Conservation (phyloP, 1,140 invertebrate genomes). For the Pseudomyrmex flavicornis region DNA sequence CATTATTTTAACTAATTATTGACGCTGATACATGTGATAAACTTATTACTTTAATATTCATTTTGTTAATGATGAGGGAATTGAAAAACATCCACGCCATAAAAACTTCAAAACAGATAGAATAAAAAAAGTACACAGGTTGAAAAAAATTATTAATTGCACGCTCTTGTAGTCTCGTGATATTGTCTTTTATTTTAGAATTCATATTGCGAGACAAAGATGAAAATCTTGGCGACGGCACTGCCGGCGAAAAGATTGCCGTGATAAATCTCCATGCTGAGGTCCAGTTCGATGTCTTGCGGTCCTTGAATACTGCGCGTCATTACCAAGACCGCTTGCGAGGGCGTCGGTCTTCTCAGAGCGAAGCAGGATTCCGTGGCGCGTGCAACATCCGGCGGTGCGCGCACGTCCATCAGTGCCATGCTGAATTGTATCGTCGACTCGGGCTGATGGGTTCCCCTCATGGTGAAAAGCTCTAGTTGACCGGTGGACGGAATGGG, state of each 20-base stretch:
- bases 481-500: constrained; percentile 89
- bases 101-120: background rate
- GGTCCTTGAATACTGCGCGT: constrained; percentile 91
- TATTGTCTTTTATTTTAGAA: constrained; percentile 85
- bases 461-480: constrained; percentile 94
- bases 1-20: background rate
- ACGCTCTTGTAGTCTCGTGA: too few species aligned
- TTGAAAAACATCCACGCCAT: background rate
- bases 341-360: constrained; percentile 85
- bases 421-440: constrained; percentile 91
- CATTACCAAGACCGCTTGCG: constrained; percentile 91
- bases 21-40: background rate
- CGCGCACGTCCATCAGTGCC: constrained; percentile 88
- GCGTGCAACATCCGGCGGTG: constrained; percentile 86
- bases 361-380: constrained; percentile 90
- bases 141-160: constrained; percentile 1
- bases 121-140: background rate
- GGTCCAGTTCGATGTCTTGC: constrained; percentile 94
- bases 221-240: constrained; percentile 93
- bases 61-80: constrained; percentile 1
- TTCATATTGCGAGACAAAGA: constrained; percentile 94
- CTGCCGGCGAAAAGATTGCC: constrained; percentile 90
- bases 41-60: constrained; percentile 37
- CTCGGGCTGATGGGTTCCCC: constrained; percentile 89
- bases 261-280: constrained; percentile 94